These are phyloP conservation scores for Circaetus cinerascens DNA, from an alignment of 2,113 vertebrate species.

Conservation along the genomic window DNA sequence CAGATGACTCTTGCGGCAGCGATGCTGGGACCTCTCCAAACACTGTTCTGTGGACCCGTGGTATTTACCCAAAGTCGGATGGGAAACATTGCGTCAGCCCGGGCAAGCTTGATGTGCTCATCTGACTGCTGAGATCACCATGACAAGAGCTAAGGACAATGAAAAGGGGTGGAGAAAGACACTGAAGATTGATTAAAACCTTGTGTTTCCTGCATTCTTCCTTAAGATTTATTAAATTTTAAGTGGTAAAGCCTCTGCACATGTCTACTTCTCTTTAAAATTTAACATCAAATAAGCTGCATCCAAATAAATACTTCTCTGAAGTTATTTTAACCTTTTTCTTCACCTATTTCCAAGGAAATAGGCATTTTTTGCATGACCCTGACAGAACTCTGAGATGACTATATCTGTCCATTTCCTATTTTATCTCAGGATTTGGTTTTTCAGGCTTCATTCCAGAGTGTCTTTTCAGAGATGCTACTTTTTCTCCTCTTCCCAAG, in stretches of 20 bases:
- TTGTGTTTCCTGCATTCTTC: not conserved
- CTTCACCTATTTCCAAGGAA: not conserved
- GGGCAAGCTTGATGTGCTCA: not conserved
- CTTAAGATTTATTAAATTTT: not conserved
- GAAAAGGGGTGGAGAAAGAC: not conserved
- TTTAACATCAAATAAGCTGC: not conserved
- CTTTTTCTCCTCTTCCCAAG: not conserved
- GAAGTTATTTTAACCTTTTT: not conserved
- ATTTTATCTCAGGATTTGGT: not conserved
- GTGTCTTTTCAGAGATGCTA: not conserved
- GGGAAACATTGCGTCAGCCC: not conserved
- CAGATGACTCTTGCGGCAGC: accelerated
- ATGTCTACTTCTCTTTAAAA: not conserved
- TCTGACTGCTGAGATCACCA: not conserved
- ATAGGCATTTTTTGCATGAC: not conserved
- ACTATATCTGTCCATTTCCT: not conserved
- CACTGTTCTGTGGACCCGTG: not conserved
- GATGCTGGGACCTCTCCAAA: not conserved
- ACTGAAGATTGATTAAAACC: not conserved
- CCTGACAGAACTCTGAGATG: not conserved
- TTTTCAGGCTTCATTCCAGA: not conserved
- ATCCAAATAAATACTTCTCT: not conserved
- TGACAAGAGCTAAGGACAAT: not conserved
- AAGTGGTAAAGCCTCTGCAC: not conserved
- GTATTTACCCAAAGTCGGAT: not conserved